Evolutionary conservation across 2,797 vertebrate genomes (phyloP), one percentile per base, ranked within the genome.

Genomic region (Catamblyrhynchus diadema): DNA sequence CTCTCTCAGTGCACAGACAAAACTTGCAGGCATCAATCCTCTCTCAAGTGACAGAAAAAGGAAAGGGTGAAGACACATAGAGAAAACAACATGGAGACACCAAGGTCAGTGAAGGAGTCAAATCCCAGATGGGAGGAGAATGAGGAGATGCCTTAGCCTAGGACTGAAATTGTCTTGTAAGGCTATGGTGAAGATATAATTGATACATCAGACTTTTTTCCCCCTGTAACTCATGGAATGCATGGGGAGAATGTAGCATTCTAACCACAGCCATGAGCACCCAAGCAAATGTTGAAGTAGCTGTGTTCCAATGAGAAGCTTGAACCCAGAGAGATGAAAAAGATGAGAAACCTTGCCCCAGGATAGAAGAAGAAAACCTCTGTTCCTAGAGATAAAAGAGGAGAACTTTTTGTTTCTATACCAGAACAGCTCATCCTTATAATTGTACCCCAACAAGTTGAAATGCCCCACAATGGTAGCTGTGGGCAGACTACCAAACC

Each of bases 191-290:
- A 71, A 54, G 39, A 33, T 42, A 12, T 25, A 71, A 33, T 7
- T 21, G 23, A 54, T 54, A 41, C 9, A 54, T 7, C 10, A 21
- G 18, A 16, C 18, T 9, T 35, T 28, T n/a, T 33, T 5, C 8
- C 2, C 28, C 37, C 23, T 33, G 18, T 27, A 54, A 54, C 18
- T 71, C 39, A 54, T 42, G 18, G 18, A n/a, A 42, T 21, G 13
- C 37, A 20, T 15, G 11, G 30, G 24, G 30, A 21, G 24, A 12
- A 27, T 12, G 24, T 21, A 33, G 50, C 1, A 0, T 12, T 16
- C 50, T 42, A 54, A 53, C 39, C 32, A 25, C 23, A 71, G 67
- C 23, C 23, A 42, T 42, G 18, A 53, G 39, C 30, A n/a, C 23
- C 13, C 0, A 54, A 70, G 37, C 37, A 70, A 20, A 54, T 33